Evolutionary conservation across 2,888 invertebrate genomes (phyloP).

Genomic region (Bursaphelenchus okinawaensis): DNA sequence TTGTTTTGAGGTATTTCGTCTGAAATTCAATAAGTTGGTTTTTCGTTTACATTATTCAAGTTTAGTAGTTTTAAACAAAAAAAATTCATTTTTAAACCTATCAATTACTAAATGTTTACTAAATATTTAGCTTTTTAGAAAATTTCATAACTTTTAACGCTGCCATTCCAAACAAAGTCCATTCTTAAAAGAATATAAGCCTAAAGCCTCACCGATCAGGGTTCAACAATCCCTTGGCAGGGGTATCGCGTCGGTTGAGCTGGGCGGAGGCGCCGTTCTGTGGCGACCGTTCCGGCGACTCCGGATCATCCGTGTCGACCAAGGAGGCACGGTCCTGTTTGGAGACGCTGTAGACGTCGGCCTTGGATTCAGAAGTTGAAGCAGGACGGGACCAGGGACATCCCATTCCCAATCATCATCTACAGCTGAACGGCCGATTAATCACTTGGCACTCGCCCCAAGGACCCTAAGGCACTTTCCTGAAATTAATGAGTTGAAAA

Average conservation of each 20-base stretch:
- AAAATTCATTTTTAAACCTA: no score
- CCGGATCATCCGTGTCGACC: background rate
- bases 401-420: background rate
- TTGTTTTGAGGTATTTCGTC: background rate
- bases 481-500: background rate
- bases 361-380: background rate
- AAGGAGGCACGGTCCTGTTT: background rate
- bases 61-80: no score
- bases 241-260: conserved; percentile 11
- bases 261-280: conserved; percentile 7
- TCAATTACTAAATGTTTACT: no score
- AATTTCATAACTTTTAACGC: no score
- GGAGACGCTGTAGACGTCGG: background rate
- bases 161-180: no score
- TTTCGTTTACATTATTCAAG: no score
- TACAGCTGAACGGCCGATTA: background rate
- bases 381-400: background rate
- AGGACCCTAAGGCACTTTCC: background rate
- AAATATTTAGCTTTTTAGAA: no score
- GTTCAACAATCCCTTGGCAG: background rate
- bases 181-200: no score
- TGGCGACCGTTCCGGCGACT: background rate
- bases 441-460: background rate
- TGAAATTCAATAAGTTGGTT: no score
- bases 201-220: background rate